A percentile compares a stretch with the other conserved stretches of the same genome.
These are phyloP conservation scores for Drosophila leonis DNA, from an alignment of 2,888 invertebrate species.

Conservation along the genomic window DNA sequence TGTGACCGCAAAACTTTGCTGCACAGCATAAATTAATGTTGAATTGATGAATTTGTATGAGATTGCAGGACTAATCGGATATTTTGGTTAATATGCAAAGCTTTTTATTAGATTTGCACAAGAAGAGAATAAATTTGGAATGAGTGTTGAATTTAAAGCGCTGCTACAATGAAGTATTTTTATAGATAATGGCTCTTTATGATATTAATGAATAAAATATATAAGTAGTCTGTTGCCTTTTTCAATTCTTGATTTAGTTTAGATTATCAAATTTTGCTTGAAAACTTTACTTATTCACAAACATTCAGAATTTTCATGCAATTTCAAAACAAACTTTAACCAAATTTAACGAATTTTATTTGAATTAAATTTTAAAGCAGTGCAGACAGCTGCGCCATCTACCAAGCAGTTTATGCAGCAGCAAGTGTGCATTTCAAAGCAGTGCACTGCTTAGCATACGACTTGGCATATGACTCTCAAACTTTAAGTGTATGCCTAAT, in stretches of 20 bases:
- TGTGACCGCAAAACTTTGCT: slow-evolving; percentile 73
- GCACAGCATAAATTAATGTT: slow-evolving; percentile 72
- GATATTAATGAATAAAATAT: background rate
- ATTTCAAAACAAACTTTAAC: background rate
- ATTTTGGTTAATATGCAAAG: slow-evolving; percentile 17
- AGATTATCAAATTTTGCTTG: background rate
- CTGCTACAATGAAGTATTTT: background rate
- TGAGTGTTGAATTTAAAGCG: background rate
- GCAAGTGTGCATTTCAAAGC: background rate
- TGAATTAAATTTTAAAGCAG: slow-evolving; percentile 7
- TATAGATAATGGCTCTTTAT: background rate
- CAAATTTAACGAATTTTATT: background rate
- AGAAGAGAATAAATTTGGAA: too few species aligned
- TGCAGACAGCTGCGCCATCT: background rate
- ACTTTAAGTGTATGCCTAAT: slow-evolving; percentile 5
- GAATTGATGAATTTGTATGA: slow-evolving; percentile 73
- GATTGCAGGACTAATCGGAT: slow-evolving; percentile 18
- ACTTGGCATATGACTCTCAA: background rate
- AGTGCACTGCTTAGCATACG: slow-evolving; percentile 6
- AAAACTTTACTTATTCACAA: background rate
- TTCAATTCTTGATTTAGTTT: background rate
- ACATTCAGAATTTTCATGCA: background rate
- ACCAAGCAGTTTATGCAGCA: background rate
- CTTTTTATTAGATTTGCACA: background rate
- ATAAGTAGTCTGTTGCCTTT: background rate